phyloP scores from a whole-genome alignment of 2,113 vertebrate species.

The Malurus alboscapulatus region DNA sequence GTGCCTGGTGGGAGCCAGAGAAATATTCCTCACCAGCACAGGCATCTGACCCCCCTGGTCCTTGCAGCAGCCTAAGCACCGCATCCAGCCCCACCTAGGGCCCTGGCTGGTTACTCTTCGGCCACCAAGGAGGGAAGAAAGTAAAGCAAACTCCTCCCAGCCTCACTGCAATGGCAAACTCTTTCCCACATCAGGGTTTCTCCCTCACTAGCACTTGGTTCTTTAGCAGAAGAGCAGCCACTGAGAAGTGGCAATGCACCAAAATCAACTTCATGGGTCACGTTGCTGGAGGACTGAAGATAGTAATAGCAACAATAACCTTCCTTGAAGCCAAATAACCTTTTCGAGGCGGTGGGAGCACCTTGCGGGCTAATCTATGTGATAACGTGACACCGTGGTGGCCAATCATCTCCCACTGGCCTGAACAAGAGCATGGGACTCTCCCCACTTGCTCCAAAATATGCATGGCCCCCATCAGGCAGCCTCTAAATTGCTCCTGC shows the following conservation, averaged over 20 bases:
- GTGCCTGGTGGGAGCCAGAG: conserved; percentile 27
- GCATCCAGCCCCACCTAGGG: not conserved
- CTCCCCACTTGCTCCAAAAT: conserved; percentile 70
- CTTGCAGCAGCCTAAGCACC: not conserved
- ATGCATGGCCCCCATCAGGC: conserved; percentile 55
- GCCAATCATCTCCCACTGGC: conserved; percentile 50
- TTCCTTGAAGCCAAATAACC: conserved; percentile 14
- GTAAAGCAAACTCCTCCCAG: not conserved
- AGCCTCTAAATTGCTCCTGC: conserved; percentile 76
- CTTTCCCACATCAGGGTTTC: not conserved
- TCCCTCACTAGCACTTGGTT: not conserved
- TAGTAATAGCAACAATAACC: not conserved
- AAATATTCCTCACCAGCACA: conserved; percentile 15
- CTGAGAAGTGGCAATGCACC: not conserved
- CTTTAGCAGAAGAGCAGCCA: not conserved
- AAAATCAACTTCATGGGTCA: not conserved
- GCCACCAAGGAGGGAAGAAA: not conserved
- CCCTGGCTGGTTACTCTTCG: not conserved
- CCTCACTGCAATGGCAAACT: fast-evolving
- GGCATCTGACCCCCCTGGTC: not conserved
- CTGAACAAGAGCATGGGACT: conserved; percentile 66
- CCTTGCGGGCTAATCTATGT: conserved; percentile 54
- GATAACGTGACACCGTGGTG: conserved; percentile 60
- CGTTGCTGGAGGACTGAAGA: not conserved
- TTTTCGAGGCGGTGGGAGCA: not conserved